Evolutionary conservation across 1,140 invertebrate genomes (phyloP).

Genomic region (Drosophila kohkoa): DNA sequence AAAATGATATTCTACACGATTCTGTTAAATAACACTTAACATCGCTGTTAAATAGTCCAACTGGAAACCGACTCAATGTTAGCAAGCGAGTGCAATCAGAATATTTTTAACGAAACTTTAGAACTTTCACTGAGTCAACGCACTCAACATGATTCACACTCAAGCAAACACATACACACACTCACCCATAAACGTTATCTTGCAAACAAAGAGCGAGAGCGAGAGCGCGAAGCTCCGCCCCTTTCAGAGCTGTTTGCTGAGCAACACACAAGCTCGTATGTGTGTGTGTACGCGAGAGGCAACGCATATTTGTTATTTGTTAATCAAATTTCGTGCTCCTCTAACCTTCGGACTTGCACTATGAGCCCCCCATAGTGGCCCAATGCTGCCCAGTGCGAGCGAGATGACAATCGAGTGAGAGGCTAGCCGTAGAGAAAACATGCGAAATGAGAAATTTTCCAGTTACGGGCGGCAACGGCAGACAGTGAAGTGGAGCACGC

Average conservation of each 20-base stretch:
- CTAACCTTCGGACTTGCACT: conserved; percentile 49
- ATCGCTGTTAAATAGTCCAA: conserved; percentile 29
- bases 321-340: conserved; percentile 71
- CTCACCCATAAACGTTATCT: neutral
- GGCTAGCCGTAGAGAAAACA: conserved; percentile 43
- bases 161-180: conserved; percentile 12
- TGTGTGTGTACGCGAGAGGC: conserved; percentile 44
- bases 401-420: conserved; percentile 42
- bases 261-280: neutral
- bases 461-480: conserved; percentile 57
- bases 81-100: conserved; percentile 23
- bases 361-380: conserved; percentile 19
- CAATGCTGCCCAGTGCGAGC: conserved; percentile 31
- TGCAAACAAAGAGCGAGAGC: no score
- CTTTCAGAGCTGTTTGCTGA: conserved; percentile 34
- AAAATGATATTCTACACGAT: neutral
- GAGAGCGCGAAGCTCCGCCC: conserved; percentile 33
- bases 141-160: conserved; percentile 12
- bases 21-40: conserved; percentile 19
- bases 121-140: neutral
- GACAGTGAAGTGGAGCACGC: conserved; percentile 68
- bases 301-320: conserved; percentile 75
- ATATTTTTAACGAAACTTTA: conserved; percentile 41
- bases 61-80: conserved; percentile 33
- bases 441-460: conserved; percentile 57